Evolutionary conservation across 2,888 invertebrate genomes (phyloP), one percentile per base, ranked within the genome.

Genomic region (Villa cingulata): DNA sequence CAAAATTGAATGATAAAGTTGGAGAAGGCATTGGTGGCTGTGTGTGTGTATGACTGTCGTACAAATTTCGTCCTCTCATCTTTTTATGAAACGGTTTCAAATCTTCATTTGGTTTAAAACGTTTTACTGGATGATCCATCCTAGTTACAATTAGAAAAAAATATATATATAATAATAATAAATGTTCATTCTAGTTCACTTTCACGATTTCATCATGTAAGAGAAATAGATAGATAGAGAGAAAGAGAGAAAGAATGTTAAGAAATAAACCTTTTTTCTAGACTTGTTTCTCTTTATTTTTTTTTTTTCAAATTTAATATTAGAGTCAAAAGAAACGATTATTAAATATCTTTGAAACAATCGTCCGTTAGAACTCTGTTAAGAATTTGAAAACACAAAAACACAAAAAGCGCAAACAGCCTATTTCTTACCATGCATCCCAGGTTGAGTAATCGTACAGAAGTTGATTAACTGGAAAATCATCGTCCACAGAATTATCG

Each of bases 81-180:
- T 67, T 65, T 42, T 62, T 59, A 55, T 59, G 57, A 20, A 12
- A 23, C 46, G 59, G 68, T 53, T 74, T 74, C 54, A 62, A 66
- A 34, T 66, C 62, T 57, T 77, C 71, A 42, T 68, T 75, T 32
- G 77, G 74, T 68, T 87, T 86, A 70, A 87, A 84, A 59, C 86
- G 81, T 71, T 92, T 94, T 51, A 92, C 86, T 1, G 91, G 90
- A 72, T 90, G 86, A 66, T 90, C 83, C 61, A 90, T 74, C 90
- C 90, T 80, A 56, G 4, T 58, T 52, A 20, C 19, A 17, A 37
- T 14, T n/a, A 12, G 12, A 32, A 32, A 12, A 32, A n/a, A n/a
- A n/a, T n/a, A n/a, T n/a, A n/a, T n/a, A n/a, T n/a, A n/a, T n/a
- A n/a, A n/a, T n/a, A n/a, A n/a, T n/a, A n/a, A n/a, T n/a, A n/a